Conservation (phyloP, 2,113 vertebrate species). For the Cochlearius cochlearius region DNA sequence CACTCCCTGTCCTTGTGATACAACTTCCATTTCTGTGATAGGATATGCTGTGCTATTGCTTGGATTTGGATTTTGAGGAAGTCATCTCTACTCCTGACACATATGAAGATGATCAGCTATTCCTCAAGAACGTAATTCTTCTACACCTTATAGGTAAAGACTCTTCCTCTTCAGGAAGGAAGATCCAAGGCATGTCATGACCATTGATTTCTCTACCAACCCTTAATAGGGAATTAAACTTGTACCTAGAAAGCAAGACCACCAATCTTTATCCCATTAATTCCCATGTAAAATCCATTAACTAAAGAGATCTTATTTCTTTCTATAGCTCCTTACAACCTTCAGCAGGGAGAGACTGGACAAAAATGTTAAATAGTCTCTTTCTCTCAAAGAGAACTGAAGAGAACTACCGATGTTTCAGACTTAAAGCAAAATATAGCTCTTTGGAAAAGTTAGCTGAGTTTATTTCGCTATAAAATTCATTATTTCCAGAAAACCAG, state of each 20-base stretch:
- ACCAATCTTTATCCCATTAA: not conserved
- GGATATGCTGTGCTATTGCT: not conserved
- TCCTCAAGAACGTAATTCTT: not conserved
- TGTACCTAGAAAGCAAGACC: not conserved
- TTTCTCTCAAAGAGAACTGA: not conserved
- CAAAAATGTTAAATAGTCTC: not conserved
- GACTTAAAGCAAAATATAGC: not conserved
- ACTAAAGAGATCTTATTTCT: not conserved
- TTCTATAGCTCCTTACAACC: not conserved
- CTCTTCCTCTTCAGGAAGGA: not conserved
- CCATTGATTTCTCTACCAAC: not conserved
- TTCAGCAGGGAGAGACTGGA: not conserved
- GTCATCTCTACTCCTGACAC: not conserved
- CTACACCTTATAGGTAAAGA: not conserved
- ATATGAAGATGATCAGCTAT: not conserved
- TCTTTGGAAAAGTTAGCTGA: not conserved
- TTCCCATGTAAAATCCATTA: not conserved
- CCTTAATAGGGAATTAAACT: not conserved
- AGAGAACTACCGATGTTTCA: not conserved
- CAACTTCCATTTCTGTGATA: not conserved
- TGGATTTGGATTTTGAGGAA: not conserved
- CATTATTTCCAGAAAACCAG: not conserved
- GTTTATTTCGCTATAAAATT: not conserved
- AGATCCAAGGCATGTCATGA: not conserved
- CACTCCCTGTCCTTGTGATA: not conserved